Base-by-base conservation (phyloP, 2,113 vertebrate genomes). In the Marcusenius ussheri region DNA sequence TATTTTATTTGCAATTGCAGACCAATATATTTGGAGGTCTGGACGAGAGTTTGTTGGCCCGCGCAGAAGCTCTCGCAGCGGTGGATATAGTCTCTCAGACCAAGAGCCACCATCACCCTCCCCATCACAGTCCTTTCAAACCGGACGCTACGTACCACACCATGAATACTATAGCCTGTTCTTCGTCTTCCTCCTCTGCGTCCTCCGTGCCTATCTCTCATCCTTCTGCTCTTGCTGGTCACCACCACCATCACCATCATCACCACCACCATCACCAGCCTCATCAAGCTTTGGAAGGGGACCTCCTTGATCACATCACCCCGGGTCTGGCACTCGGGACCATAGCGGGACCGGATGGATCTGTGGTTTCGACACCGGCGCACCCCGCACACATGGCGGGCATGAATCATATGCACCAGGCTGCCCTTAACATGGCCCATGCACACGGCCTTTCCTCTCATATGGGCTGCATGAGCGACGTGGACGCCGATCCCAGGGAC, bases 1-100 rank as follows among this genome's bases (percentile, higher is more conserved):
- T 97, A 96, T 99, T 98, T 96, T 99, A 97, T 97, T 99, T 99
- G 97, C 97, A 97, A 97, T 98, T 98, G 96, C 98, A 99, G 98
- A 99, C 98, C 98, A 99, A 99, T 97, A 99, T 99, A 97, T 99
- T 99, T 97, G 98, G 98, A 93, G 98, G 98, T 95, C 97, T 99
- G 97, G 98, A 99, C 97, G 98, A 99, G 97, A 99, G 98, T 96
- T 96, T 99, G 96, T 95, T 99, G 98, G 98, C 98, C 97, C 98
- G 98, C 92, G 98, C 98, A 90, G 98, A 99, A 97, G 98, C 98
- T 97, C 97, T 99, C 96, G 98, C 98, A 93, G 98, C 98, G 92
- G 98, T 99, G 97, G 98, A 99, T 96, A 98, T 99, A 96, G 98
- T 96, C 94, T 98, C 98, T 92, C 98, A 98, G 94, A 97, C 94